These are phyloP conservation scores for Apocheima hispidaria DNA, from an alignment of 2,888 invertebrate species.

Conservation along the genomic window DNA sequence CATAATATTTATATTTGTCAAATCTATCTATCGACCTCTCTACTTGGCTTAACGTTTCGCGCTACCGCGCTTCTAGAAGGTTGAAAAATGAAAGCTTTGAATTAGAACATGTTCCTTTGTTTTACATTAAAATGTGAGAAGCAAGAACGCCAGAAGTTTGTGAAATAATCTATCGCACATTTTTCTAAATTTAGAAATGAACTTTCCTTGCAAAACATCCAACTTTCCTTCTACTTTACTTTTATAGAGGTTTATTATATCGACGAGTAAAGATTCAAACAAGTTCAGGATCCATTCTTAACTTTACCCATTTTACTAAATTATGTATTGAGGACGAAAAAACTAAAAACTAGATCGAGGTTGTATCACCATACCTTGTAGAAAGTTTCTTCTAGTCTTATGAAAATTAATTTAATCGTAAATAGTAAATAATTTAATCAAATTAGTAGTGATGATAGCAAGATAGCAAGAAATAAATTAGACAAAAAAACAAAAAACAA, in stretches of 20 bases:
- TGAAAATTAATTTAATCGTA: neutral
- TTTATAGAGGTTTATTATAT: slow-evolving; percentile 4
- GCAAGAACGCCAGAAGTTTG: neutral
- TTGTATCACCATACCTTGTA: neutral
- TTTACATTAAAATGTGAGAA: neutral
- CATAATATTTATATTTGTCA: too few relatives aligned
- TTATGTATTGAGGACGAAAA: neutral
- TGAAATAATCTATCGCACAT: neutral
- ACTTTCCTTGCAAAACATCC: neutral
- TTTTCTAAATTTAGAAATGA: neutral
- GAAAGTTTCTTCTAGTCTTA: neutral
- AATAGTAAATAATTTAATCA: neutral
- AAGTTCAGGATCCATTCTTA: slow-evolving; percentile 7
- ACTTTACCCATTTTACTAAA: slow-evolving; percentile 17
- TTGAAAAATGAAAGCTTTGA: too few relatives aligned
- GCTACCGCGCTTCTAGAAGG: too few relatives aligned
- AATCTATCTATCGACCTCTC: too few relatives aligned
- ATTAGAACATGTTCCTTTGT: neutral
- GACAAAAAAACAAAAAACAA: too few relatives aligned
- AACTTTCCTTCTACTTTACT: neutral
- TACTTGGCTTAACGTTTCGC: too few relatives aligned
- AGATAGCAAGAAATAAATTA: too few relatives aligned
- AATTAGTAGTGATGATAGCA: too few relatives aligned
- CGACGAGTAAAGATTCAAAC: slow-evolving; percentile 7
- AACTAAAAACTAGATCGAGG: neutral